Conservation (phyloP, 2,888 invertebrate genomes). For the Pristionchus maxplancki region DNA sequence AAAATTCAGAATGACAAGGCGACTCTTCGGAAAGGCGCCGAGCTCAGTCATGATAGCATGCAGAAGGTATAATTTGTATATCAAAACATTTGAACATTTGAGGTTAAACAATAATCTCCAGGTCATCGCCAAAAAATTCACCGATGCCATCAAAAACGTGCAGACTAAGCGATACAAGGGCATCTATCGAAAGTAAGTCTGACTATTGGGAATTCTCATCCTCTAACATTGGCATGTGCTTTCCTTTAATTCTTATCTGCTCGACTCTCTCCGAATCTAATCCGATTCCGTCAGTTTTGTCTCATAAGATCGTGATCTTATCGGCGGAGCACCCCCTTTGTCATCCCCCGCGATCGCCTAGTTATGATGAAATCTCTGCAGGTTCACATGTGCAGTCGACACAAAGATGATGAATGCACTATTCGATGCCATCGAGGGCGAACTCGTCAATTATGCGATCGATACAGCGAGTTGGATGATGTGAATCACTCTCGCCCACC, state of each 20-base stretch:
- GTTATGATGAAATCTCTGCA: conserved; percentile 45
- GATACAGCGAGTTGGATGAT: conserved; percentile 47
- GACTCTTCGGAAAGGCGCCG: conserved; percentile 40
- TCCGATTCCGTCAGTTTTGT: conserved; percentile 18
- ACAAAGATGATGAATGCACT: conserved; percentile 72
- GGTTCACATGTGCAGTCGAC: conserved; percentile 74
- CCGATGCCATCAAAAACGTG: conserved; percentile 55
- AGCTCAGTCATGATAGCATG: conserved; percentile 53
- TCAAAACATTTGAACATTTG: not conserved
- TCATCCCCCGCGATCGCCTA: not conserved
- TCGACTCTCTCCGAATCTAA: conserved; percentile 1
- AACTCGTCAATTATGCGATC: conserved; percentile 59
- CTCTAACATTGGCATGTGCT: not conserved
- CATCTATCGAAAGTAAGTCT: conserved; percentile 58
- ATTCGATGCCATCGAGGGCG: conserved; percentile 70
- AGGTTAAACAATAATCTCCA: not conserved
- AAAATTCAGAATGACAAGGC: conserved; percentile 33
- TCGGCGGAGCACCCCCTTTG: not conserved
- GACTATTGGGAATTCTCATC: not conserved
- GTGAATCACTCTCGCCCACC: not conserved
- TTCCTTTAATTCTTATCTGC: not conserved
- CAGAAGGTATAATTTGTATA: conserved; percentile 46
- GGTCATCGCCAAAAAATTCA: conserved; percentile 59
- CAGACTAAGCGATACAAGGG: conserved; percentile 55
- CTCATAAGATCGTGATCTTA: not conserved